Conservation (phyloP, 2,888 invertebrate species). For the Shargacucullia verbasci region DNA sequence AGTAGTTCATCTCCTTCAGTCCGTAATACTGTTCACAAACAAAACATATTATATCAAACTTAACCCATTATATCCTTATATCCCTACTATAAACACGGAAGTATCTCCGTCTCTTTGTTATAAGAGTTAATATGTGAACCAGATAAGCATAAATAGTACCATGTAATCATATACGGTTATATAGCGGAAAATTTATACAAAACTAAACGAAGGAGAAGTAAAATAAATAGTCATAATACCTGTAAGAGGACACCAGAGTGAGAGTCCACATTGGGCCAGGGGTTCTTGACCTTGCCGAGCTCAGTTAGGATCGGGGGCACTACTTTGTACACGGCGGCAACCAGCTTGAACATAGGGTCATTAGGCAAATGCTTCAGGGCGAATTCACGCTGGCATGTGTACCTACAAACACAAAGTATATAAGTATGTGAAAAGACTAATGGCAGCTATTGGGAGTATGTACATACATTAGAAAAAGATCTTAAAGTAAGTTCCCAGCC, state of each 20-base stretch:
- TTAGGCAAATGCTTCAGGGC: conserved; percentile 97
- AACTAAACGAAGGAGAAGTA: neutral
- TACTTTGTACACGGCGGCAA: conserved; percentile 96
- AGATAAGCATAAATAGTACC: too few relatives aligned
- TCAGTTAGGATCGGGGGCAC: conserved; percentile 97
- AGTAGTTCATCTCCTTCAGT: conserved; percentile 97
- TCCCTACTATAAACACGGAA: too few relatives aligned
- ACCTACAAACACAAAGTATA: conserved; percentile 76
- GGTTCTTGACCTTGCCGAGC: conserved; percentile 99
- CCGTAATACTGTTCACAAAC: conserved; percentile 93
- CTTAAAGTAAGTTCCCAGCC: too few relatives aligned
- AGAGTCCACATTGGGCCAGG: conserved; percentile 99
- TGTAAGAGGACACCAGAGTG: conserved; percentile 98
- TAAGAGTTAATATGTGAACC: too few relatives aligned
- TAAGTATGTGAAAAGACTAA: too few relatives aligned
- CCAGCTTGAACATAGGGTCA: conserved; percentile 97
- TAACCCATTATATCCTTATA: too few relatives aligned
- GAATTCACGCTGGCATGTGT: conserved; percentile 98
- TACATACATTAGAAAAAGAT: conserved; percentile 4
- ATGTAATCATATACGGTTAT: too few relatives aligned
- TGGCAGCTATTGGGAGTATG: too few relatives aligned
- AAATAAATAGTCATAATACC: conserved; percentile 79
- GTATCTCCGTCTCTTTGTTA: too few relatives aligned
- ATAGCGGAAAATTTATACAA: too few relatives aligned
- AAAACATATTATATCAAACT: conserved; percentile 25